Evolutionary conservation across 1,140 invertebrate species (phyloP), one percentile per base, ranked within the genome.

Genomic region (Sinella curviseta): DNA sequence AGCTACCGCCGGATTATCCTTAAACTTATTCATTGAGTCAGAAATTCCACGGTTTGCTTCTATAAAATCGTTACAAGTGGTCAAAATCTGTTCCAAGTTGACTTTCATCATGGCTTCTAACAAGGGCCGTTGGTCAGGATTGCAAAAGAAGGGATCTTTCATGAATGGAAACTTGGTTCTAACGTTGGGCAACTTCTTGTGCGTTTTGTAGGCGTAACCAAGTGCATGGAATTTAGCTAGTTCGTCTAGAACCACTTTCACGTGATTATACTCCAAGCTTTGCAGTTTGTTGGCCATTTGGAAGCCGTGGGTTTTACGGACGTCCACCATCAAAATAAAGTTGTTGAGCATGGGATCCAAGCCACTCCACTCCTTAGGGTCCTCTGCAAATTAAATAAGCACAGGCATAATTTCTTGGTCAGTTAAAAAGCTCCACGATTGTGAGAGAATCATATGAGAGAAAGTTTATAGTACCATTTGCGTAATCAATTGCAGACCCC

Each of bases 211-310:
- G 0, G 92, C 92, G 79, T 92, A 89, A 0, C 91, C 91, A 3
- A 93, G 82, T 1, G 90, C 91, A 85, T 94, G 93, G 82, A 91
- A 92, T 82, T 89, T 89, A 0, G 92, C 92, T 28, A 93, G 84
- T 0, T 89, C 86, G 84, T 89, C 87, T 60, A 93, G 85, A 30
- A 91, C 90, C 1, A 88, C 78, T 57, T 87, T 82, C 12, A 86
- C 85, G 70, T 90, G 88, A 1, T 87, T 81, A 36, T 89, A 78
- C n/a, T n/a, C n/a, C n/a, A n/a, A n/a, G n/a, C n/a, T n/a, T n/a
- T n/a, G n/a, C n/a, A n/a, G n/a, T 24, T 60, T 86, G 80, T 90
- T 85, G 57, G 87, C 85, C 80, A 91, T 85, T 17, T 67, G 39
- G 80, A 86, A 91, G 0, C 87, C 87, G 4, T 78, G 39, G 0